Base-by-base conservation (phyloP, 2,113 vertebrate genomes). In the Malurus alboscapulatus region DNA sequence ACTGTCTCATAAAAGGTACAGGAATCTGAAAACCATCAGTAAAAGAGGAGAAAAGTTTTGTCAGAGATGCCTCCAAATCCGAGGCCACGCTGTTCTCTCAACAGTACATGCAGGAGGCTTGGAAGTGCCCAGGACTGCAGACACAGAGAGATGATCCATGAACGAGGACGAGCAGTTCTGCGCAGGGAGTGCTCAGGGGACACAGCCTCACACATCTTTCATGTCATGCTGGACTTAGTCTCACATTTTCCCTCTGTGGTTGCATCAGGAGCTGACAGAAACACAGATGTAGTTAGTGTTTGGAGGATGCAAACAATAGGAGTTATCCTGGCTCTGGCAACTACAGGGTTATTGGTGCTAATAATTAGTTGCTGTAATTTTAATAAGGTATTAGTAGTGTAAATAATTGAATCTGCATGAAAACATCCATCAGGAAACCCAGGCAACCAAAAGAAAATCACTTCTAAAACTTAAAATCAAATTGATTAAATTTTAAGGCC, bases 401-500 rank as follows among this genome's bases (percentile, higher is more conserved):
- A 90, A 93, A 88, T 94, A 86, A 96, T 85, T 71, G 85, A 90
- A 75, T 76, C 83, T 65, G 48, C 69, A 57, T 3, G 9, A 57
- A 73, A 69, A 87, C 38, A 87, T 88, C 47, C 62, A 44, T 77
- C 74, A 87, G 71, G 53, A 95, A 85, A 88, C 51, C 86, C 48
- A 88, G 79, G 66, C 76, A 95, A 95, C 82, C 55, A 25, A 91
- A 91, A 82, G 65, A 87, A 95, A 94, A 92, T 68, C 1, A 6
- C 54, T 95, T 83, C 78, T 85, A 90, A 96, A 96, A 94, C 63
- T 95, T 94, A 95, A 68, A 85, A 81, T 90, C 78, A 90, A 89
- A 97, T 75, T 93, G 93, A 95, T 97, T 95, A 92, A 95, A 87
- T 95, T 96, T 94, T 84, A 91, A 93, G 88, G 76, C 77, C 38